Evolutionary conservation across 35 echinoderm and acorn worm species (phyloP), one percentile per base, ranked within the genome.

Genomic region (Ophioderma brevispina): DNA sequence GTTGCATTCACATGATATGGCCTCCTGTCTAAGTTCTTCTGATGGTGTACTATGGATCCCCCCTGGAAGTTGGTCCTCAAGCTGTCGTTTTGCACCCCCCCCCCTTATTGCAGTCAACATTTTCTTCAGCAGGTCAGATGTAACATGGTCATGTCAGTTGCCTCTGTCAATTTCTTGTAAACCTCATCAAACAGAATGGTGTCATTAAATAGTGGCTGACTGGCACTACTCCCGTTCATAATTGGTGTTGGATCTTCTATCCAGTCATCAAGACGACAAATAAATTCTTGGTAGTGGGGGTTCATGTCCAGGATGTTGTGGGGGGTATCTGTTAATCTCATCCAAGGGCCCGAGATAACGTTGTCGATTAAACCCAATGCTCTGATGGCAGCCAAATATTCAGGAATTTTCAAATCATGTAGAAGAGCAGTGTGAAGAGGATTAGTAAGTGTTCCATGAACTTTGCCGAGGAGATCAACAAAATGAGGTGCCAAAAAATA

Each of bases 261-360:
- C 59, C 59, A 70, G 2, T 13, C 1, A 8, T 25, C 23, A 25
- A 70, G 28, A 21, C 33, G 55, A 28, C 55, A 3, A 31, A 84
- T 23, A 19, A 33, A 43, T 1, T 55, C 40, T 1, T 0, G 1
- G 33, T 55, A 84, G 11, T 43, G 40, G 21, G 31, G 15, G 28
- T 84, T 84, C 32, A 84, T 33, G 3, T 84, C 42, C 33, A 84
- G 35, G 32, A 84, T 84, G 43, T 84, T 84, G 30, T 52, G 39
- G 31, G 42, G 31, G 8, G 31, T 55, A 5, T 84, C 81, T 0
- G 55, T 38, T 0, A 84, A 42, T 36, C 43, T 49, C 81, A 84
- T 84, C 81, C 81, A 84, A n/a, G 80, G 80, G 42, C 80, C 80
- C 0, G 80, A 82, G 10, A 82, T 40, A 13, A 41, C 37, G 13